Percentiles rank a stretch among this genome's conserved stretches.
These are phyloP conservation scores for Nycticorax nycticorax DNA, from an alignment of 2,113 vertebrate species.

Conservation along the genomic window DNA sequence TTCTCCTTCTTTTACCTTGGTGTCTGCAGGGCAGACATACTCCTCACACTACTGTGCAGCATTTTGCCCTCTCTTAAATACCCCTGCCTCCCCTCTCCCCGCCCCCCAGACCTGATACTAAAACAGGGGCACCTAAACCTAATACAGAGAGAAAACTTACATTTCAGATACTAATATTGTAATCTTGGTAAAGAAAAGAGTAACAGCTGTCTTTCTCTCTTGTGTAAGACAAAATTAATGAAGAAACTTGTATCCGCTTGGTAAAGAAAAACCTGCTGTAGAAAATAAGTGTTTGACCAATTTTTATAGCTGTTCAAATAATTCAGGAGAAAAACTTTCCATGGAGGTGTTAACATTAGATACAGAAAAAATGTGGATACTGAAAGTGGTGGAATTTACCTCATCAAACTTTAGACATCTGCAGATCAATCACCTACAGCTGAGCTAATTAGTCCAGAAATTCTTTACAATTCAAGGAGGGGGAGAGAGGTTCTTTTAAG, in stretches of 20 bases:
- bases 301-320: background rate
- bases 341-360: background rate
- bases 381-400: background rate
- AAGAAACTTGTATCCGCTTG: background rate
- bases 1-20: background rate
- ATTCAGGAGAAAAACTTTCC: background rate
- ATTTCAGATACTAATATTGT: background rate
- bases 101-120: accelerated
- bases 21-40: background rate
- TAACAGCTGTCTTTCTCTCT: background rate
- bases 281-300: background rate
- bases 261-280: background rate
- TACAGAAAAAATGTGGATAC: background rate
- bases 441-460: background rate
- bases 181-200: background rate
- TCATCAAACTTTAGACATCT: background rate
- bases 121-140: background rate
- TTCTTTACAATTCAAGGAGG: background rate
- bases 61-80: background rate
- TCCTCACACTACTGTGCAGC: background rate
- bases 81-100: background rate
- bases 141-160: background rate
- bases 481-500: background rate
- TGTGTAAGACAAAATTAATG: background rate
- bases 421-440: background rate